Base-by-base conservation (phyloP, 2,888 invertebrate genomes). In the Cephus pulcher region DNA sequence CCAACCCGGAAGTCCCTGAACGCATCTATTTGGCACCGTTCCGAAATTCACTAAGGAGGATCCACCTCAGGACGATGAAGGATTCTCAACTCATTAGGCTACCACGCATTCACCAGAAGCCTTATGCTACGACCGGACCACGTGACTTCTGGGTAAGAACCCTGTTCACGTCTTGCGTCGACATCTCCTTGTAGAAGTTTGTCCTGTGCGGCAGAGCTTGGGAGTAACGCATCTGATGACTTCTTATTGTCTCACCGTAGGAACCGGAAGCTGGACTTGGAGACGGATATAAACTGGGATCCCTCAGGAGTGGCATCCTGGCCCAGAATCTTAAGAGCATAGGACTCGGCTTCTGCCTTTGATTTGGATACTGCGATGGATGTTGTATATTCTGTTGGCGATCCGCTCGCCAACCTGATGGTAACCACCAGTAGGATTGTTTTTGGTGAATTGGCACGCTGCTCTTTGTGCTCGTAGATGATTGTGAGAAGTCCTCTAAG, bases 271-370 rank as follows among this genome's bases (percentile, higher is more conserved):
- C 3, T 34, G 71, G 71, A 56, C 56, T 56, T 56, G 56, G 23
- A 56, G 56, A 56, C 15, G 71, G 30, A n/a, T 74, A 84, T 2
- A 87, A 82, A 77, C 82, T 86, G 0, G 89, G 84, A 71, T 90
- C 90, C 79, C 85, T 84, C 75, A 88, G 70, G 37, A 90, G 82
- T 0, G 90, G 88, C 87, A 90, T 86, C 56, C 86, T 83, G 23
- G 82, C 84, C 90, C 90, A 90, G 75, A 90, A 88, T 75, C 84
- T 82, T 15, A 88, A 76, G 9, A 88, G 80, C 81, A 86, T 84
- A 23, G 89, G 87, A 6, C 80, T 40, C 69, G 85, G 86, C 68
- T 87, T 85, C 70, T 85, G 84, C 73, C 84, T 83, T 56, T 83
- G 85, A 32, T 83, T 82, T 0, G 32, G 11, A 1, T 80, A 71